Evolutionary conservation across 2,113 vertebrate genomes (phyloP), one percentile per base, ranked within the genome.

Genomic region (Thalassoma bifasciatum): DNA sequence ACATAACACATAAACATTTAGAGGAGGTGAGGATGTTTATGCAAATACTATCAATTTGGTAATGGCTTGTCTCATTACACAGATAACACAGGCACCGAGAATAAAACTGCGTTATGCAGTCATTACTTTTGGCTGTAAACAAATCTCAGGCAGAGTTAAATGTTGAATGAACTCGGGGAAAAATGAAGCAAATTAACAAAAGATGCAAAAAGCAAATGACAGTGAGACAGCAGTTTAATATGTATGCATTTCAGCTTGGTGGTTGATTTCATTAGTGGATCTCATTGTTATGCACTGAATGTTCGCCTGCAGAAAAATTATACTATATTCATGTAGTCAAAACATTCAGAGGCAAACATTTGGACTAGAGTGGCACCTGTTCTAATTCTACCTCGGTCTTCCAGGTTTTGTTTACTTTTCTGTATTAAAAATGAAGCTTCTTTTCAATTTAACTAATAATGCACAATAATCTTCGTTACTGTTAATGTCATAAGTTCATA

Each of bases 211-310:
- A 89, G 61, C 64, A 94, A 95, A 94, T 94, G 76, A 84, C 79
- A 84, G 54, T 72, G 75, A 86, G 94, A 94, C 92, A 93, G 92
- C 93, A 84, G 90, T 95, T 95, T 96, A 95, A 95, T 96, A 95
- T 95, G 94, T 95, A 95, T 96, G 94, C 94, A 95, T 95, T 95
- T 94, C 93, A 96, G 95, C 94, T 95, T 96, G 95, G 96, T 96
- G 92, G 94, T 95, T 96, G 95, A 96, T 96, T 97, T 96, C 95
- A 96, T 97, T 96, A 96, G 95, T 92, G 91, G 81, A 90, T 94
- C 96, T 98, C 95, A 97, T 97, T 98, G 95, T 96, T 96, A 98
- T 98, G 95, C 96, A 95, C 92, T 86, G 94, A 90, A 91, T 95
- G 96, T 96, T 94, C 94, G 95, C 94, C 95, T 96, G 96, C 96